Percentiles rank a stretch among this genome's conserved stretches.
These are phyloP conservation scores for Anas bernieri DNA, from an alignment of 2,797 vertebrate genomes.

Conservation along the genomic window DNA sequence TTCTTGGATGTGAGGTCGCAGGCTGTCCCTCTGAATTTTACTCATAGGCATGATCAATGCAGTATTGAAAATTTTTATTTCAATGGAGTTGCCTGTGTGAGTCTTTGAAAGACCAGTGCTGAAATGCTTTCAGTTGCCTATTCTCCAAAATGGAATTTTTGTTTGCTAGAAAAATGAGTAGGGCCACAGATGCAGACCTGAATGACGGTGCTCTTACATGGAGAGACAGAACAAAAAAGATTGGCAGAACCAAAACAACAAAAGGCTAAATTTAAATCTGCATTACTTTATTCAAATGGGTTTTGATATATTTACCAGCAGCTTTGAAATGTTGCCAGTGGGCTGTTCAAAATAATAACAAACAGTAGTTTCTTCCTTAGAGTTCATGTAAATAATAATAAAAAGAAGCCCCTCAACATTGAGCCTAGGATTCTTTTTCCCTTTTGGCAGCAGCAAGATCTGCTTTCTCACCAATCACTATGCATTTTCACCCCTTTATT, in stretches of 20 bases:
- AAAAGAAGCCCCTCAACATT: neutral
- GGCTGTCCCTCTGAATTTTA: neutral
- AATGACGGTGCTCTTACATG: neutral
- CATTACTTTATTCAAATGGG: neutral
- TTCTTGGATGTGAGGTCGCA: neutral
- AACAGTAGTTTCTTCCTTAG: neutral
- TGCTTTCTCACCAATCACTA: neutral
- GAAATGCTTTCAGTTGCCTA: neutral
- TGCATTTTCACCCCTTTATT: neutral
- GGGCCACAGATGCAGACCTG: neutral
- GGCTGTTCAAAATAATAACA: neutral
- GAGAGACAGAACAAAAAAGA: neutral
- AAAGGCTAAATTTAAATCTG: conserved; percentile 22
- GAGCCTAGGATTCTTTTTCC: neutral
- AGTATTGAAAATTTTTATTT: neutral
- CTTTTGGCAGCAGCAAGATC: neutral
- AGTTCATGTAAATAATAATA: neutral
- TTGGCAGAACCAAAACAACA: neutral
- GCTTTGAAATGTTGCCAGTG: neutral
- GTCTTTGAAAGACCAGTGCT: neutral
- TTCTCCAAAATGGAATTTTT: neutral
- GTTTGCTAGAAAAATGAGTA: neutral
- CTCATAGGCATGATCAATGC: neutral
- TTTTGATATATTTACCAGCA: conserved; percentile 24
- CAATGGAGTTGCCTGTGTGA: neutral